A percentile compares a stretch with the other conserved stretches of the same genome.
Conservation (phyloP, 37 sponge, comb jelly and placozoan genomes). For the Halichondria panicea region DNA sequence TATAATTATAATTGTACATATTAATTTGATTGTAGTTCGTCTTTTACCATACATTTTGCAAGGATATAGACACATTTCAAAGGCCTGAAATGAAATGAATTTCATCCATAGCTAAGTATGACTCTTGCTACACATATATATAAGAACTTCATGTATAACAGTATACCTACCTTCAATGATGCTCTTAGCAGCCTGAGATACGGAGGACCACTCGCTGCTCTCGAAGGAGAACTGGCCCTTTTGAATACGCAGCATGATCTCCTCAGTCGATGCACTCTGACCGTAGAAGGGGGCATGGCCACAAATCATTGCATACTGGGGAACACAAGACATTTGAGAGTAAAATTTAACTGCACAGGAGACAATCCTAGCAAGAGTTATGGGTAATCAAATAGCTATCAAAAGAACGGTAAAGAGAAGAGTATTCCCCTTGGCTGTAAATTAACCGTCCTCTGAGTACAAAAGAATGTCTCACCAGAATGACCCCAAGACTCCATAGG, state of each 20-base stretch:
- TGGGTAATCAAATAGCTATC: not conserved
- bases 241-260: constrained; percentile 73
- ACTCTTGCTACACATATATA: not conserved
- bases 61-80: no score
- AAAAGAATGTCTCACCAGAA: constrained; percentile 65
- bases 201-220: constrained; percentile 71
- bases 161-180: constrained; percentile 70
- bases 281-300: constrained; percentile 91
- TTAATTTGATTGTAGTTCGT: no score
- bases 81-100: no score
- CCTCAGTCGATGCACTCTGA: constrained; percentile 30
- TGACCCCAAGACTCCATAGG: constrained; percentile 97
- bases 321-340: no score
- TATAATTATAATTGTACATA: constrained; percentile 1
- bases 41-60: no score
- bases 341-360: no score
- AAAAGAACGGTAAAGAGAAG: no score
- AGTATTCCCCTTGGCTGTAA: no score
- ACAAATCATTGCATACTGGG: constrained; percentile 89
- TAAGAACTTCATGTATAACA: not conserved
- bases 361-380: no score
- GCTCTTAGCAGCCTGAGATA: constrained; percentile 75
- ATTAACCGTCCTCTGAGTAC: no score
- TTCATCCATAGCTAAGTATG: not conserved
- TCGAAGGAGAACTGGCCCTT: constrained; percentile 64